These are phyloP conservation scores for Pyxicephalus adspersus DNA, from an alignment of 2,113 vertebrate genomes.

Conservation along the genomic window DNA sequence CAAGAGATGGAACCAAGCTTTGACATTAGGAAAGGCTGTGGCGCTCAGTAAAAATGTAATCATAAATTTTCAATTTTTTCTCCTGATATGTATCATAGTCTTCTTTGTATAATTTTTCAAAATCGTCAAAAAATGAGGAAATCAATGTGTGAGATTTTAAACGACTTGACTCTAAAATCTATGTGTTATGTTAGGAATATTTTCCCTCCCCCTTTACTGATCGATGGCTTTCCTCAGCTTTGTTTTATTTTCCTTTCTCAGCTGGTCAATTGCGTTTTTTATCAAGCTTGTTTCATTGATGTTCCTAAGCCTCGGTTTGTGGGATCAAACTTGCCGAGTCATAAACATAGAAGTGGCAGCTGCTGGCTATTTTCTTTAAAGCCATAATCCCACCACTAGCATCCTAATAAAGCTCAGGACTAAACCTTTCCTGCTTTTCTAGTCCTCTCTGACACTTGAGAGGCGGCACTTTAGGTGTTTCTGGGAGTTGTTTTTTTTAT, in stretches of 20 bases:
- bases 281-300: slow-evolving; percentile 50
- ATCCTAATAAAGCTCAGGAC: slow-evolving; percentile 42
- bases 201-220: background rate
- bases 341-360: slow-evolving; percentile 55
- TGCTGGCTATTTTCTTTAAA: slow-evolving; percentile 48
- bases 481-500: slow-evolving; percentile 8
- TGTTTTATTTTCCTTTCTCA: slow-evolving; percentile 46
- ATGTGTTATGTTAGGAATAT: background rate
- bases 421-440: slow-evolving; percentile 51
- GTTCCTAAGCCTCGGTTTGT: slow-evolving; percentile 22
- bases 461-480: slow-evolving; percentile 27
- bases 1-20: no score
- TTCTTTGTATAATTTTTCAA: no score
- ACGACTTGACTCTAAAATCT: no score
- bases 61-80: no score
- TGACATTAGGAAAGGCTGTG: no score
- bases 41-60: no score
- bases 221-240: background rate
- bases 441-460: slow-evolving; percentile 43
- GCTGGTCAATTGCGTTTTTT: slow-evolving; percentile 40
- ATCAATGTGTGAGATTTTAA: no score
- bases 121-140: no score
- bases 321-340: slow-evolving; percentile 49
- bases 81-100: no score
- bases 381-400: slow-evolving; percentile 47